These are phyloP conservation scores for Labia minor DNA, from an alignment of 2,888 invertebrate species.

Conservation along the genomic window DNA sequence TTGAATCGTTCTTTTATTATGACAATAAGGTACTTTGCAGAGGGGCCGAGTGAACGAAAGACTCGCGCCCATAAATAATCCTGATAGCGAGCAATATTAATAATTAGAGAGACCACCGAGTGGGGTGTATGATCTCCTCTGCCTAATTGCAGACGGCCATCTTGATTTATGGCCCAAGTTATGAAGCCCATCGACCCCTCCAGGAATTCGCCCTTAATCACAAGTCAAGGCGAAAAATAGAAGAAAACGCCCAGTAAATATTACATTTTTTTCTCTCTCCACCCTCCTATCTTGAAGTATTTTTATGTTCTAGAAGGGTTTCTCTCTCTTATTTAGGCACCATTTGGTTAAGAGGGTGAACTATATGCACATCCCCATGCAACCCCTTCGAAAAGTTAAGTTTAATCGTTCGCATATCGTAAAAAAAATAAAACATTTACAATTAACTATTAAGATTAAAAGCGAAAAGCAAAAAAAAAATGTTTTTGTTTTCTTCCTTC, in stretches of 20 bases:
- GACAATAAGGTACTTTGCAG: background rate
- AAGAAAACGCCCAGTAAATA: background rate
- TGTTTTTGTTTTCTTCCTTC: too few relatives aligned
- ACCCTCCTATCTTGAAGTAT: background rate
- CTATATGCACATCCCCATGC: background rate
- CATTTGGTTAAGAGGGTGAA: background rate
- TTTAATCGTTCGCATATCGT: slow-evolving; percentile 1
- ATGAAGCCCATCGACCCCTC: background rate
- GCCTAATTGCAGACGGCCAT: slow-evolving; percentile 4
- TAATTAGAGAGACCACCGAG: background rate
- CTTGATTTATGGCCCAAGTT: slow-evolving; percentile 8
- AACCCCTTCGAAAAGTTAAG: background rate
- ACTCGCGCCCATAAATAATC: background rate
- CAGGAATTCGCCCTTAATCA: background rate
- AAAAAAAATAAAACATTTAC: slow-evolving; percentile 1
- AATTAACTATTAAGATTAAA: background rate
- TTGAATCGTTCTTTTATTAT: background rate
- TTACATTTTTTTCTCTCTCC: background rate
- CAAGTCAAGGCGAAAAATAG: background rate
- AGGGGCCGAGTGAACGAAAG: background rate
- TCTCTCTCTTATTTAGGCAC: background rate
- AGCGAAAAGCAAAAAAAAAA: too few relatives aligned
- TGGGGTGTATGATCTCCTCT: background rate
- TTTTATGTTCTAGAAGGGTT: slow-evolving; percentile 1
- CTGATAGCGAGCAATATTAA: slow-evolving; percentile 4